Evolutionary conservation across 2,888 invertebrate species (phyloP), one percentile per base, ranked within the genome.

Genomic region (Tubiluchus corallicola): DNA sequence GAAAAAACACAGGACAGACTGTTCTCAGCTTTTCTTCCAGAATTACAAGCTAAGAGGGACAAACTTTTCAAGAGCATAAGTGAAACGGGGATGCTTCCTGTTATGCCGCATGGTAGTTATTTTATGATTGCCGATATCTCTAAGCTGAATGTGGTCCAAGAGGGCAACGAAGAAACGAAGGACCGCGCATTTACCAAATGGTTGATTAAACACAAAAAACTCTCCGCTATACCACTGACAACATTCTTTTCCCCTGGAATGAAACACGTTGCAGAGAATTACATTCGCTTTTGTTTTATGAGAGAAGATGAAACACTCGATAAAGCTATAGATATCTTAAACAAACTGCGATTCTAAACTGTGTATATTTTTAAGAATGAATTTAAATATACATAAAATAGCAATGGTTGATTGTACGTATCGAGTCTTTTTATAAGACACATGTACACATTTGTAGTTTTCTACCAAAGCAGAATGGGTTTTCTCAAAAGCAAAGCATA

Each of bases 71-170:
- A 53, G 44, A 49, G 58, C 9, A 50, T 64, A 4, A 42, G 48
- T 15, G 57, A 57, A 2, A 51, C 57, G n/a, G 63, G 62, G 2
- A 55, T 64, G 53, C 52, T 50, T 29, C 62, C 63, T 1, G 57
- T 57, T 1, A 51, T 62, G 3, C 64, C 65, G n/a, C 59, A 64
- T 20, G 64, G 60, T 3, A 62, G 63, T 2, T 65, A 64, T 53
- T 65, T 65, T 51, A 59, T 65, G 57, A 51, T 65, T 51, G 62
- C 60, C 2, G 61, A 64, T 50, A 55, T 55, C 41, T 56, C 60
- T 13, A 43, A 21, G 29, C 20, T 45, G 17, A n/a, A n/a, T n/a
- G n/a, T 40, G 18, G 2, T 13, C n/a, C n/a, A 13, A 43, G 57
- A 57, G 48, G 57, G 52, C 2, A 50, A 53, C 13, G 51, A 53